phyloP scores from a whole-genome alignment of 2,888 invertebrate species.

The Sepioteuthis lessoniana region DNA sequence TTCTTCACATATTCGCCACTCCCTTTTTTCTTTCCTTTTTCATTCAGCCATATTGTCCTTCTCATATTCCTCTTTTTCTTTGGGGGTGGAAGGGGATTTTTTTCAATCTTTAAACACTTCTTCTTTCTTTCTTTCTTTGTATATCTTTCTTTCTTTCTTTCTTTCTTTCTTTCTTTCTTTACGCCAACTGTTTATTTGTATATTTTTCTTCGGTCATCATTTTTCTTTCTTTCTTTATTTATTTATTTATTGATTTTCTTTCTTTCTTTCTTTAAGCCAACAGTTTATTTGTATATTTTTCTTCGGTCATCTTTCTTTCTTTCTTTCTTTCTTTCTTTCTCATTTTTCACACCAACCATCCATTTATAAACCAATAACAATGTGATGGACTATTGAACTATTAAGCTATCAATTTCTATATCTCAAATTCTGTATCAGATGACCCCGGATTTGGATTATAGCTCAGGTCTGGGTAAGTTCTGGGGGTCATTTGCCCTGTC shows the following conservation, averaged over 20 bases:
- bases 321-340: not conserved
- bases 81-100: no score
- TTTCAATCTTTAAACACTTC: no score
- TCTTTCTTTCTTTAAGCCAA: not conserved
- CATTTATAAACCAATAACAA: not conserved
- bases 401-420: conserved; percentile 6
- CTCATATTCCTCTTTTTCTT: no score
- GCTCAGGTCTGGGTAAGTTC: not conserved
- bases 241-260: not conserved
- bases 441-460: conserved; percentile 5
- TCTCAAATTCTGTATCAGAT: not conserved
- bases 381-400: not conserved
- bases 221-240: not conserved
- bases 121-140: no score
- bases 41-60: no score
- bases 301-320: not conserved
- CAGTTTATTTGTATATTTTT: not conserved
- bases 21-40: no score
- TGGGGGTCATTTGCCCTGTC: no score
- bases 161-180: no score
- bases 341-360: not conserved
- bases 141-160: no score
- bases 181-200: no score
- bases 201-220: not conserved
- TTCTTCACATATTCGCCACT: no score